phyloP scores from a whole-genome alignment of 2,113 vertebrate species.

The Pteruthius melanotis region DNA sequence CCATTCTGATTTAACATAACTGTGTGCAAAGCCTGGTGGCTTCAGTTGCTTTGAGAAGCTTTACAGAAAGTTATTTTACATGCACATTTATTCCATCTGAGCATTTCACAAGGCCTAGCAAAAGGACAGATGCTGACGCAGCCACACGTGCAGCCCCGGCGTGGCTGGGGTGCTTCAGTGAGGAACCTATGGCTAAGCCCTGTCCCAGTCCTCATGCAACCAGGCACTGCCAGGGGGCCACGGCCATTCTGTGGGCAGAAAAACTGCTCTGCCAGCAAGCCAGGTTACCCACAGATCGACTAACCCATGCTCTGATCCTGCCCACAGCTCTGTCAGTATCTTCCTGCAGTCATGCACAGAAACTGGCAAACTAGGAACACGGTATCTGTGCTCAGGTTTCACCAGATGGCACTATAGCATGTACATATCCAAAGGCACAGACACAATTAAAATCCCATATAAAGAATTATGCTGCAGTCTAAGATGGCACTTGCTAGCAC shows the following conservation, averaged over 20 bases:
- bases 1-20: not conserved
- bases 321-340: not conserved
- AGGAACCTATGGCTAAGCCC: not conserved
- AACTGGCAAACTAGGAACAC: not conserved
- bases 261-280: not conserved
- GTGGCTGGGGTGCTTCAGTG: not conserved
- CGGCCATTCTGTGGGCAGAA: not conserved
- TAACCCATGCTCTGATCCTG: not conserved
- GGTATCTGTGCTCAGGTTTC: not conserved
- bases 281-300: not conserved
- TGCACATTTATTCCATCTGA: not conserved
- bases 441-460: not conserved
- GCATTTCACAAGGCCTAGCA: not conserved
- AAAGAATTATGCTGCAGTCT: not conserved
- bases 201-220: not conserved
- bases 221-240: not conserved
- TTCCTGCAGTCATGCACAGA: not conserved
- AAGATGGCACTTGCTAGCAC: not conserved
- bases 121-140: not conserved
- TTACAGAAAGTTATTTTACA: not conserved
- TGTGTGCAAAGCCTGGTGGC: not conserved
- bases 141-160: rapidly evolving
- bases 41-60: not conserved
- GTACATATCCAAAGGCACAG: not conserved
- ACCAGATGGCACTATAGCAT: slow-evolving; percentile 42